Percentiles rank a stretch among this genome's conserved stretches.
Conservation (phyloP, 1,140 invertebrate genomes). For the Drosophila pallidifrons region DNA sequence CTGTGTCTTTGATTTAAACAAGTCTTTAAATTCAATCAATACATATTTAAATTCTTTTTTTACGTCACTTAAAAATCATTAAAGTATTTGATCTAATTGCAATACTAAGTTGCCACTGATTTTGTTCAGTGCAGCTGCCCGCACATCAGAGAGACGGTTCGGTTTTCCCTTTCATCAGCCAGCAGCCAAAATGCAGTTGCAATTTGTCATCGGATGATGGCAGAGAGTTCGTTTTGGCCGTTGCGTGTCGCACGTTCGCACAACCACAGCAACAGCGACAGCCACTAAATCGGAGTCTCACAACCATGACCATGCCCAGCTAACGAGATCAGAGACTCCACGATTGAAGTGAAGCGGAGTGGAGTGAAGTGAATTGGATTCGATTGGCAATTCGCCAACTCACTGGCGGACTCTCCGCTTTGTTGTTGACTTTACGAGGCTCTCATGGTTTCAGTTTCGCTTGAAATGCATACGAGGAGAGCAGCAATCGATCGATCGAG, state of each 20-base stretch:
- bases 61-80: too few relatives aligned
- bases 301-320: conserved; percentile 43
- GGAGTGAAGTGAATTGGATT: not conserved
- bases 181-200: conserved; percentile 21
- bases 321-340: not conserved
- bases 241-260: conserved; percentile 53
- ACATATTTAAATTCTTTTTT: too few relatives aligned
- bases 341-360: too few relatives aligned
- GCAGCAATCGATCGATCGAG: conserved; percentile 26
- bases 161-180: conserved; percentile 42
- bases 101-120: not conserved
- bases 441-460: conserved; percentile 58
- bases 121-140: conserved; percentile 26
- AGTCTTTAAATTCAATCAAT: too few relatives aligned
- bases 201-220: conserved; percentile 48
- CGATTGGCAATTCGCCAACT: conserved; percentile 12
- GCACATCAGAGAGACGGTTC: conserved; percentile 1
- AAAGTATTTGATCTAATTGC: too few relatives aligned
- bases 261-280: not conserved
- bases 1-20: too few relatives aligned
- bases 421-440: conserved; percentile 30
- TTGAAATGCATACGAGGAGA: conserved; percentile 55
- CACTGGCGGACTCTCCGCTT: conserved; percentile 24
- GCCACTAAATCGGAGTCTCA: too few relatives aligned
- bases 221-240: conserved; percentile 1